These are phyloP conservation scores for Cremastobaeus sp. DNA, from an alignment of 2,888 invertebrate species.

Conservation along the genomic window DNA sequence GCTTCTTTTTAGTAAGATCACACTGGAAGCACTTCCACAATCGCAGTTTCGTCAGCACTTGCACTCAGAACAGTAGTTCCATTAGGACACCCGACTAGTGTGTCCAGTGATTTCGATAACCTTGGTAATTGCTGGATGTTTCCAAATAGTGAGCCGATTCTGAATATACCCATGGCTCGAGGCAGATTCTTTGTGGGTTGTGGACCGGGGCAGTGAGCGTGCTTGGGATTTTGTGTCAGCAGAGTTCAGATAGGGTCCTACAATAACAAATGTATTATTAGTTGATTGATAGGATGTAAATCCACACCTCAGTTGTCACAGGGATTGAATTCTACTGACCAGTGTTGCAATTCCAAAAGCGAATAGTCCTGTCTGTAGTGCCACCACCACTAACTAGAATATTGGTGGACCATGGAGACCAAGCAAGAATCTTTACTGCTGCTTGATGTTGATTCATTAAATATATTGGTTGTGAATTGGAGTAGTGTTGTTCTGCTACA, in stretches of 20 bases:
- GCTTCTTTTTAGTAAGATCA: conserved; percentile 86
- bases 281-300: not conserved
- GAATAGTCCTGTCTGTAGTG: conserved; percentile 93
- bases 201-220: conserved; percentile 94
- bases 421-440: conserved; percentile 96
- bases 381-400: conserved; percentile 97
- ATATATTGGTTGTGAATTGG: conserved; percentile 82
- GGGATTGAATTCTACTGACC: conserved; percentile 78
- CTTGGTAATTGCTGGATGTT: conserved; percentile 94
- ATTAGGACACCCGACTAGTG: conserved; percentile 93
- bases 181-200: conserved; percentile 94
- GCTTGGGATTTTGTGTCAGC: conserved; percentile 97
- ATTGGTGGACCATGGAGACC: conserved; percentile 98
- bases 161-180: conserved; percentile 98
- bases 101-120: conserved; percentile 93
- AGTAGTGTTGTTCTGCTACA: conserved; percentile 78
- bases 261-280: conserved; percentile 1
- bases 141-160: conserved; percentile 97
- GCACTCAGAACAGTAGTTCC: conserved; percentile 95
- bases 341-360: conserved; percentile 91
- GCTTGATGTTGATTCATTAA: conserved; percentile 89
- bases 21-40: conserved; percentile 97
- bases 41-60: conserved; percentile 96
- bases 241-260: conserved; percentile 84
- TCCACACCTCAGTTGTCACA: not conserved